A percentile compares a stretch with the other conserved stretches of the same genome.
Conservation (phyloP, 1,140 invertebrate species). For the Bombus pyrosoma region DNA sequence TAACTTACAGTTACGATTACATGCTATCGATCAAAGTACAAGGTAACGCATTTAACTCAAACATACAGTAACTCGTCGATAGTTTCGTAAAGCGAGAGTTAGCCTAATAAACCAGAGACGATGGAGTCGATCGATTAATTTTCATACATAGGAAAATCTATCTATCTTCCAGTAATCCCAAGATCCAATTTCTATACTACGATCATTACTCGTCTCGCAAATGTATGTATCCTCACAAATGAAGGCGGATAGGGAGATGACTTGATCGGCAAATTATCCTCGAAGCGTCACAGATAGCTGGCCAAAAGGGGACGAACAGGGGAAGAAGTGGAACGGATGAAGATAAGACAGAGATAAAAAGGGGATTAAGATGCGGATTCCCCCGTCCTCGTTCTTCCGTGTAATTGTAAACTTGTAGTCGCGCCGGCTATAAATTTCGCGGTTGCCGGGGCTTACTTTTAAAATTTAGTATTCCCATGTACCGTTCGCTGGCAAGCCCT, state of each 20-base stretch:
- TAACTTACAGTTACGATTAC: not conserved
- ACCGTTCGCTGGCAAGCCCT: conserved; percentile 29
- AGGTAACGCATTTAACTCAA: not conserved
- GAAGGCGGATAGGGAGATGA: not conserved
- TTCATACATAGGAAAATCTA: no score
- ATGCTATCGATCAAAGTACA: no score
- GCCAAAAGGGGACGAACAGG: not conserved
- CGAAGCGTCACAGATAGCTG: not conserved
- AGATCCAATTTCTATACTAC: no score
- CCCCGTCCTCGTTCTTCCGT: conserved; percentile 56
- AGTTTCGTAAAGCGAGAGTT: not conserved
- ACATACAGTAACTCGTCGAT: not conserved
- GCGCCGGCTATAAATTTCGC: conserved; percentile 58
- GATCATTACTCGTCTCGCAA: no score
- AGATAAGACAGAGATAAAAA: conserved; percentile 56
- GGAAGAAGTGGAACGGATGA: not conserved
- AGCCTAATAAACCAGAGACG: not conserved
- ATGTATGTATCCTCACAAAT: no score
- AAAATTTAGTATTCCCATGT: conserved; percentile 64
- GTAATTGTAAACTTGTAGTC: conserved; percentile 67
- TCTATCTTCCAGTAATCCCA: no score
- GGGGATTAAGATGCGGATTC: conserved; percentile 62
- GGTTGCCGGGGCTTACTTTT: conserved; percentile 59
- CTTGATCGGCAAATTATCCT: not conserved
- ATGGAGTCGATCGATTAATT: no score